Base-by-base conservation (phyloP, 2,888 invertebrate species). In the Nebria salina region DNA sequence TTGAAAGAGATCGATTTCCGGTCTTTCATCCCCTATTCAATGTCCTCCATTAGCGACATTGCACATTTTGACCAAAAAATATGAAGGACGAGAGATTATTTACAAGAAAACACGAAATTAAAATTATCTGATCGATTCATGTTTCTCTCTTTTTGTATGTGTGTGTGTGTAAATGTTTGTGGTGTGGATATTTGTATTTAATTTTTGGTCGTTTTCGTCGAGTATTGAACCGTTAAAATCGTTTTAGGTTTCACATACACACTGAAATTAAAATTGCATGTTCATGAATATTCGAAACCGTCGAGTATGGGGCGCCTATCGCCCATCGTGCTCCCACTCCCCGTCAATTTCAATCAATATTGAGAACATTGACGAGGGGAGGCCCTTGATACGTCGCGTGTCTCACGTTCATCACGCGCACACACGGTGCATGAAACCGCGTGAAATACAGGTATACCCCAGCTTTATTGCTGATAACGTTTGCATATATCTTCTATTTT, bases 341-440 rank as follows among this genome's bases (percentile, higher is more conserved):
- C 54, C 72, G 76, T 73, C 68, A 66, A 79, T 80, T 80, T 80
- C 80, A 80, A 80, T 80, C 80, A 80, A 80, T 80, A 80, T 80
- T 66, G 42, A 43, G 54, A 70, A 34, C 70, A 70, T 34, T 70
- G 34, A 34, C 34, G 34, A 34, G 34, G 34, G 34, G 34, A 34
- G 34, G 34, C 5, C 34, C 34, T 34, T 34, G 70, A 13, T 25
- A 70, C 70, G 3, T 70, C 70, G 70, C 34, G 15, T 26, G 68
- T 68, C 34, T 34, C 26, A 26, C 70, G 20, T 70, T 25, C 70
- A 70, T 34, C 26, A 70, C 25, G 70, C 20, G 66, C 25, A 20
- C 13, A 25, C 66, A 25, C 25, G 70, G 70, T 70, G 70, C 70
- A 20, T 70, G 70, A 70, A 34, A 11, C 25, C 70, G 70, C 70